Conservation (phyloP, 2,113 vertebrate species). For the Salvelinus fontinalis region DNA sequence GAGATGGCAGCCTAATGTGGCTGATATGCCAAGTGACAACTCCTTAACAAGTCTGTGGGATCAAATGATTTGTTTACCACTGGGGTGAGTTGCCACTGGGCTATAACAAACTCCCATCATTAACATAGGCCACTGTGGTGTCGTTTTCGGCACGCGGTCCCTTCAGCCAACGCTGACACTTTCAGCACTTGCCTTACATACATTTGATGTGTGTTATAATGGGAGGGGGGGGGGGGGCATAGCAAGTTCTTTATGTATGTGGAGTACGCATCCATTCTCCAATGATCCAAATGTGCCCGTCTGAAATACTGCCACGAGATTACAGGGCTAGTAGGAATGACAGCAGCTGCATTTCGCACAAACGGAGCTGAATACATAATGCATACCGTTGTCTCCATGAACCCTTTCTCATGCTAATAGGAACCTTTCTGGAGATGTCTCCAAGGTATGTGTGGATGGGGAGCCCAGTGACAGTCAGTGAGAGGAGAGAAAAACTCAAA, state of each 20-base stretch:
- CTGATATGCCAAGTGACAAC: conserved; percentile 56
- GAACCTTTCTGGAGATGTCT: conserved; percentile 71
- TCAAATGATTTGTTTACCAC: conserved; percentile 64
- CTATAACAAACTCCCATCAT: not conserved
- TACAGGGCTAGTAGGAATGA: conserved; percentile 65
- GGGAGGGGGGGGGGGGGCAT: conserved; percentile 16
- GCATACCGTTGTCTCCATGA: conserved; percentile 71
- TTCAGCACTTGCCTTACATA: conserved; percentile 53
- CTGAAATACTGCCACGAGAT: conserved; percentile 68
- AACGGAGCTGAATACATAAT: conserved; percentile 75
- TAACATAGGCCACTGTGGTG: conserved; percentile 58
- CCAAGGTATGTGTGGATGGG: conserved; percentile 55
- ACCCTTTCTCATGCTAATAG: conserved; percentile 78
- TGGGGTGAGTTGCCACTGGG: not conserved
- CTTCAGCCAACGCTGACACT: conserved; percentile 58
- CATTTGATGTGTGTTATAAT: conserved; percentile 63
- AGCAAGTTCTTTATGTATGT: conserved; percentile 41
- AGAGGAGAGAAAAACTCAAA: conserved; percentile 41
- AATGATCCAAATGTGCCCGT: conserved; percentile 44
- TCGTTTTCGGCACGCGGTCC: conserved; percentile 40
- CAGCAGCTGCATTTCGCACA: conserved; percentile 72
- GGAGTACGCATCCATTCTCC: conserved; percentile 43
- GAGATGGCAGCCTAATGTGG: conserved; percentile 27
- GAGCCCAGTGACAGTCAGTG: conserved; percentile 37
- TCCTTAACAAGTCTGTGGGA: conserved; percentile 53